A percentile compares a stretch with the other conserved stretches of the same genome.
Evolutionary conservation across 2,797 vertebrate genomes (phyloP).

Genomic region (Oceanodroma leucorhoa): DNA sequence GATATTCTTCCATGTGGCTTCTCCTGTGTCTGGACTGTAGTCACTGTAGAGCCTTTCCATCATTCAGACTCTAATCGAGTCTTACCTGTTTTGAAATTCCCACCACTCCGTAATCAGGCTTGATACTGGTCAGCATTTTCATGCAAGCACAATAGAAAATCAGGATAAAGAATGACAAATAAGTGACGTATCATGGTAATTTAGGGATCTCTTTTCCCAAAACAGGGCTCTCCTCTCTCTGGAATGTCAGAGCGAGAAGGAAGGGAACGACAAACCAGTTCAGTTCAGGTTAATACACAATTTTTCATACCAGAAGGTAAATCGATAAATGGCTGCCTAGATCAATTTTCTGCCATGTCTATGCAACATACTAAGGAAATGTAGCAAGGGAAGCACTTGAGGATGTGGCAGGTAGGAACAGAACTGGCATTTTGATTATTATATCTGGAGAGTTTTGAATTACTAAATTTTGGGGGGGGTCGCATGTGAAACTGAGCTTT

Average conservation of each 20-base stretch:
- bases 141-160: background rate
- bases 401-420: slow-evolving; percentile 21
- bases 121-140: background rate
- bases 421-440: slow-evolving; percentile 65
- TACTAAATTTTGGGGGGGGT: background rate
- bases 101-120: background rate
- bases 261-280: slow-evolving; percentile 16
- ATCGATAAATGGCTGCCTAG: slow-evolving; percentile 62
- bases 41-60: background rate
- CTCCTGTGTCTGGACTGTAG: background rate
- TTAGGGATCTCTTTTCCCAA: background rate
- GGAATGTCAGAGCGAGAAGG: background rate
- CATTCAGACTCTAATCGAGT: background rate
- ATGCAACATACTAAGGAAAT: slow-evolving; percentile 65
- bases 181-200: background rate
- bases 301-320: slow-evolving; percentile 67
- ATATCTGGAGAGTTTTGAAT: slow-evolving; percentile 39
- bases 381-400: slow-evolving; percentile 58
- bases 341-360: slow-evolving; percentile 73
- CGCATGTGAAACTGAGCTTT: background rate
- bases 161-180: background rate
- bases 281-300: slow-evolving; percentile 60
- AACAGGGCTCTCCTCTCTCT: background rate
- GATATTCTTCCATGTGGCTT: background rate
- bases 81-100: background rate